These are phyloP conservation scores for Dicyrtoma fusca DNA, from an alignment of 2,888 invertebrate genomes.

Conservation along the genomic window DNA sequence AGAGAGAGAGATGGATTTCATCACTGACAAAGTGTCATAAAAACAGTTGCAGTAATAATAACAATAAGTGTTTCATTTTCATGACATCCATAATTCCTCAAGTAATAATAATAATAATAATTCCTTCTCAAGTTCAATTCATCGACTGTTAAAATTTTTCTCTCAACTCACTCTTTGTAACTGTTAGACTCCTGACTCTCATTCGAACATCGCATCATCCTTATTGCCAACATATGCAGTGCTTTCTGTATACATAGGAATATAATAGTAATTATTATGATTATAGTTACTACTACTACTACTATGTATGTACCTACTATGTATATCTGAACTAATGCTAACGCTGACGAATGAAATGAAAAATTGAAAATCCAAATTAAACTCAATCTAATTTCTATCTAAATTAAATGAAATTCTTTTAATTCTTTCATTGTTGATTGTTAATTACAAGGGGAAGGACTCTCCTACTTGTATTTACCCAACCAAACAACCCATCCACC, in stretches of 20 bases:
- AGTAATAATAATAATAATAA: constrained; percentile 6
- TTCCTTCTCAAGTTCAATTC: background rate
- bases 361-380: constrained; percentile 8
- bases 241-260: no score
- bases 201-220: no score
- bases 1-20: no score
- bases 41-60: background rate
- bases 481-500: background rate
- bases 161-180: no score
- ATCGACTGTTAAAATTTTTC: background rate
- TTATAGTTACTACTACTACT: no score
- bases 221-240: no score
- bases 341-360: background rate
- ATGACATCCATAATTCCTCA: constrained; percentile 5
- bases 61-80: background rate
- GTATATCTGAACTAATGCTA: no score
- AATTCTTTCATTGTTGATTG: constrained; percentile 14
- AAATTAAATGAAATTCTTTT: background rate
- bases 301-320: no score
- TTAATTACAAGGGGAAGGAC: background rate
- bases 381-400: constrained; percentile 1
- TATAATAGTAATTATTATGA: no score
- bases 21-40: constrained; percentile 6
- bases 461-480: background rate
- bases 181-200: no score